Base-by-base conservation (phyloP, 2,797 vertebrate species). In the Manis javanica region DNA sequence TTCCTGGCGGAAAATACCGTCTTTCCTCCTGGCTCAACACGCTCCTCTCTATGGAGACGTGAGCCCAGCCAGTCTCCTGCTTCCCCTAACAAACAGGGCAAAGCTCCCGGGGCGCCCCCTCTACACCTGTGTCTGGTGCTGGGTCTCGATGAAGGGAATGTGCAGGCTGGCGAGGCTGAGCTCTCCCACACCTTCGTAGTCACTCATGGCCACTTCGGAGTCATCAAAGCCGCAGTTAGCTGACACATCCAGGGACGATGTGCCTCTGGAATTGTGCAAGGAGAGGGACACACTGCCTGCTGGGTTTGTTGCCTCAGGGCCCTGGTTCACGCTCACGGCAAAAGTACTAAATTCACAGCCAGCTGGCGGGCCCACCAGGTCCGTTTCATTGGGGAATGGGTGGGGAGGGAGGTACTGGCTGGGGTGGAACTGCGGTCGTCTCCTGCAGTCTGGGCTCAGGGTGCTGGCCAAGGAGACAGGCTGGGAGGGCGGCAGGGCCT, bases 91-190 rank as follows among this genome's bases (percentile, higher is more conserved):
- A 93, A 94, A 97, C 94, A 85, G 97, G 86, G 49, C 95, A 83
- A 96, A 94, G 96, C 34, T 93, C 88, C 51, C 19, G 18, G 7
- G 78, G 26, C 26, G 26, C 15, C 64, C 94, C 68, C 90, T 97
- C 99, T 99, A 99, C 97, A 99, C 99, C 98, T 99, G 99, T 42
- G 99, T 99, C 98, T 99, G 99, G 95, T 99, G 99, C 98, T 99
- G 99, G 19, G 98, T 98, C 98, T 99, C 99, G 88, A 98, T 77
- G 78, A 99, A 99, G 68, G 99, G 99, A 96, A 98, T 97, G 98
- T 98, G 98, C 96, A 98, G 96, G 78, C 98, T 98, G 97, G 98
- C 96, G 68, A 99, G 97, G 91, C 97, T 98, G 93, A 99, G 98
- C 92, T 99, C 99, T 4, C 99, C 99, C 95, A 99, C 97, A 2